These are phyloP conservation scores for Caranx ignobilis DNA, from an alignment of 2,113 vertebrate genomes.

Conservation along the genomic window DNA sequence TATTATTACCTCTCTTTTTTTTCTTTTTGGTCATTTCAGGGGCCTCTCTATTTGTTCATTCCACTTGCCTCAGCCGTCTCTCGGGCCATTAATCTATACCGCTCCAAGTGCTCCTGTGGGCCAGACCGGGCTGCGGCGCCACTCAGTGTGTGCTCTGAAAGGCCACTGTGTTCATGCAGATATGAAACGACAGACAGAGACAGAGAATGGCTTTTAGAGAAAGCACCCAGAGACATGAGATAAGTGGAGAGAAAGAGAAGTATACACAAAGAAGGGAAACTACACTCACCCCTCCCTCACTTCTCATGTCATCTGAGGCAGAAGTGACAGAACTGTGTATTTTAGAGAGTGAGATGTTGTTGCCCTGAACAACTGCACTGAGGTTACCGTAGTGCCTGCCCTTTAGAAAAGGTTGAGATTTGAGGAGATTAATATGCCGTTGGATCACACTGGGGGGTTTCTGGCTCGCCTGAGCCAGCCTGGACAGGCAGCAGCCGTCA, in stretches of 20 bases:
- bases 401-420: slow-evolving; percentile 73
- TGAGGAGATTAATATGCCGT: slow-evolving; percentile 70
- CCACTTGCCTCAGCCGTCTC: slow-evolving; percentile 73
- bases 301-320: slow-evolving; percentile 32
- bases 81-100: slow-evolving; percentile 73
- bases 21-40: slow-evolving; percentile 53
- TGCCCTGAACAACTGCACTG: slow-evolving; percentile 32
- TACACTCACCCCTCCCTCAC: slow-evolving; percentile 4
- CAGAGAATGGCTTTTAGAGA: slow-evolving; percentile 70
- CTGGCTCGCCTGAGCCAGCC: slow-evolving; percentile 27
- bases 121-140: slow-evolving; percentile 55
- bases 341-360: slow-evolving; percentile 45
- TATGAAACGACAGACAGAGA: slow-evolving; percentile 67
- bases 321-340: slow-evolving; percentile 52
- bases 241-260: slow-evolving; percentile 57
- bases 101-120: slow-evolving; percentile 62
- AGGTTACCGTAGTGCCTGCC: slow-evolving; percentile 54
- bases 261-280: slow-evolving; percentile 32
- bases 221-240: slow-evolving; percentile 63
- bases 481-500: slow-evolving; percentile 51
- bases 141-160: slow-evolving; percentile 63
- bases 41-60: slow-evolving; percentile 73
- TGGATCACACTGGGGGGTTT: slow-evolving; percentile 55
- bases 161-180: slow-evolving; percentile 71
- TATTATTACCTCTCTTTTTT: slow-evolving; percentile 46